Base-by-base conservation (phyloP, 2,797 vertebrate genomes). In the Limnodromus scolopaceus region DNA sequence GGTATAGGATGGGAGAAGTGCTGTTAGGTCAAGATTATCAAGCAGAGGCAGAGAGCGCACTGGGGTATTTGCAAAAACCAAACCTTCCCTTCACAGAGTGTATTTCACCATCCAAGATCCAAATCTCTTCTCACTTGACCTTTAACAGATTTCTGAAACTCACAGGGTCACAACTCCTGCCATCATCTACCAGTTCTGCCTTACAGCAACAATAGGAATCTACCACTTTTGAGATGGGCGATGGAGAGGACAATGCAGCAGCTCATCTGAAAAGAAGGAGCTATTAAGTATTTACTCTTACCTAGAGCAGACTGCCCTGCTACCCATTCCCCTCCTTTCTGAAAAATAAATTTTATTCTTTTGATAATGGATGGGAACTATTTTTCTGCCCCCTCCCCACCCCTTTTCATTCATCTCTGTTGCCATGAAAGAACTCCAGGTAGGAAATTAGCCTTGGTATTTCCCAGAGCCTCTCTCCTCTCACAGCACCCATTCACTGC, bases 11-110 rank as follows among this genome's bases (percentile, higher is more conserved):
- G 63, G 65, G 60, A 93, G 39, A 87, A 85, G 74, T 28, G 65
- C 17, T 55, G 32, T 51, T 53, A 84, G 77, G 58, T 88, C 79
- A 84, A 97, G 91, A 97, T 86, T 93, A 97, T 97, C 36, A 22
- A 94, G 71, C 27, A 77, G 71, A 46, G 16, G 27, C n/a, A 79
- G 75, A 54, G 36, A 69, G n/a, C 43, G 23, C 10, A 46, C 58
- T 51, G 84, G 91, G 83, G 68, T 83, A 58, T 70, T 43, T 65
- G 28, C 53, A 49, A 64, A 78, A 94, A 64, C 39, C 39, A 9
- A 94, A 71, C 14, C 32, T 87, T 92, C 66, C 63, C 48, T 57
- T 81, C 51, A 28, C 39, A 41, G 41, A 51, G 66, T 24, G 58
- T 77, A 41, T 91, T 94, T 96, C 89, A 69, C 43, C 81, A 69